Evolutionary conservation across 2,797 vertebrate genomes (phyloP).

Genomic region (Sebastes kiyomatsui): DNA sequence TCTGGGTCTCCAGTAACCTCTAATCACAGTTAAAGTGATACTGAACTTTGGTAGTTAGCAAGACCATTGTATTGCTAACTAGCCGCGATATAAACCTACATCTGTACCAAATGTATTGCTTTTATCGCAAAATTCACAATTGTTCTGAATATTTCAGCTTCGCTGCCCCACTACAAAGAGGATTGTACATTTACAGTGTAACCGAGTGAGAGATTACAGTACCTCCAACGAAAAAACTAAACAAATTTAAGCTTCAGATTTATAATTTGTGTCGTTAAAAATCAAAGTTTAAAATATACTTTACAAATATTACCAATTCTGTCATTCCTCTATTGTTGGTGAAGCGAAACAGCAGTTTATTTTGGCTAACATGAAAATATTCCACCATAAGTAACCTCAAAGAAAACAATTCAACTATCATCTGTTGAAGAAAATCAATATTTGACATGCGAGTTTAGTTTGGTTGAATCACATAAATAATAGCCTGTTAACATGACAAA

Average conservation of each 20-base stretch:
- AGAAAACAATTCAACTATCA: neutral
- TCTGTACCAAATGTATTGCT: too few species aligned
- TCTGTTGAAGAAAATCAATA: conserved; percentile 1
- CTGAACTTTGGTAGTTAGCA: too few species aligned
- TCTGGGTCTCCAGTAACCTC: too few species aligned
- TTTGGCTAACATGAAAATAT: conserved; percentile 15
- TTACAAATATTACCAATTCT: neutral
- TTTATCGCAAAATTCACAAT: too few species aligned
- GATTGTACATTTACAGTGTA: neutral
- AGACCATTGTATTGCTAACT: too few species aligned
- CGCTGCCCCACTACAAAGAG: neutral
- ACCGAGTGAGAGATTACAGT: neutral
- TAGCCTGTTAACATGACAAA: neutral
- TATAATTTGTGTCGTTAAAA: neutral
- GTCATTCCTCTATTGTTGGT: conserved; percentile 48
- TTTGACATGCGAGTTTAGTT: neutral
- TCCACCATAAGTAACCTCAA: neutral
- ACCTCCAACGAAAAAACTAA: neutral
- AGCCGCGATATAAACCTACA: too few species aligned
- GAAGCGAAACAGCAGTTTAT: conserved; percentile 19
- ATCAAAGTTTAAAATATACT: neutral
- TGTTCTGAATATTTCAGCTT: too few species aligned
- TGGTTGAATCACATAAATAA: neutral
- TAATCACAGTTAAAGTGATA: too few species aligned
- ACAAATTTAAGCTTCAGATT: neutral